phyloP scores from a whole-genome alignment of 2,888 invertebrate genomes.

The Latrodectus elegans region DNA sequence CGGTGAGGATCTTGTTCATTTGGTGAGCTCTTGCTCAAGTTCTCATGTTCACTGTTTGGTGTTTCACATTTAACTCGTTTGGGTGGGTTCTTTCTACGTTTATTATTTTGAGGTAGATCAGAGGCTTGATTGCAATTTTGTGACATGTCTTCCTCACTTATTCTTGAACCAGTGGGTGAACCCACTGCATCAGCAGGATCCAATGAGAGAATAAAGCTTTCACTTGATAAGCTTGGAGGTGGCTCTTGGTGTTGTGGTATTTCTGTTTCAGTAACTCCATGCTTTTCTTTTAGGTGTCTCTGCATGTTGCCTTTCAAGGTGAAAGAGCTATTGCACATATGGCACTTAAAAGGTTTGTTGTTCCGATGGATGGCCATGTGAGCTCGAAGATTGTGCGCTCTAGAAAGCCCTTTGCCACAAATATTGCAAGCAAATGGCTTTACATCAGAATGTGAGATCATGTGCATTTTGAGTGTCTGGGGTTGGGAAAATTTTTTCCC shows the following conservation, averaged over 20 bases:
- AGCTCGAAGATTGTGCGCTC: slow-evolving; percentile 75
- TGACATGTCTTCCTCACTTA: slow-evolving; percentile 62
- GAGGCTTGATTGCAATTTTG: slow-evolving; percentile 57
- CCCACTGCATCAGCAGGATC: slow-evolving; percentile 51
- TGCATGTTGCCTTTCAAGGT: slow-evolving; percentile 75
- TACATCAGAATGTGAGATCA: slow-evolving; percentile 75
- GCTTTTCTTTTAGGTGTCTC: slow-evolving; percentile 71
- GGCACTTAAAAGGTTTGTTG: slow-evolving; percentile 75
- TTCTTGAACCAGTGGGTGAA: slow-evolving; percentile 48
- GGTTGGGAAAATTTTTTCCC: slow-evolving; percentile 75
- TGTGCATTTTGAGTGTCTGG: slow-evolving; percentile 76
- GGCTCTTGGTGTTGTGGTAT: slow-evolving; percentile 54
- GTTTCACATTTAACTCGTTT: slow-evolving; percentile 65
- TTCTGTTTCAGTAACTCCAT: slow-evolving; percentile 69
- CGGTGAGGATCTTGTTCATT: slow-evolving; percentile 61
- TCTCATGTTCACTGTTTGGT: slow-evolving; percentile 62
- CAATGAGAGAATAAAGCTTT: slow-evolving; percentile 62
- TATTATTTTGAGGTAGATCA: slow-evolving; percentile 62
- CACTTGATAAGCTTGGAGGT: slow-evolving; percentile 53
- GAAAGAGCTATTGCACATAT: slow-evolving; percentile 75
- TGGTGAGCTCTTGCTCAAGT: slow-evolving; percentile 55
- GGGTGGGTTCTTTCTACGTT: slow-evolving; percentile 60
- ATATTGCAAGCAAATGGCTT: slow-evolving; percentile 75
- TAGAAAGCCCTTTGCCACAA: slow-evolving; percentile 76
- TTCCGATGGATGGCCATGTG: slow-evolving; percentile 76